A percentile compares a stretch with the other conserved stretches of the same genome.
Conservation (phyloP, 2,888 invertebrate species). For the Ramazzottius varieornatus region DNA sequence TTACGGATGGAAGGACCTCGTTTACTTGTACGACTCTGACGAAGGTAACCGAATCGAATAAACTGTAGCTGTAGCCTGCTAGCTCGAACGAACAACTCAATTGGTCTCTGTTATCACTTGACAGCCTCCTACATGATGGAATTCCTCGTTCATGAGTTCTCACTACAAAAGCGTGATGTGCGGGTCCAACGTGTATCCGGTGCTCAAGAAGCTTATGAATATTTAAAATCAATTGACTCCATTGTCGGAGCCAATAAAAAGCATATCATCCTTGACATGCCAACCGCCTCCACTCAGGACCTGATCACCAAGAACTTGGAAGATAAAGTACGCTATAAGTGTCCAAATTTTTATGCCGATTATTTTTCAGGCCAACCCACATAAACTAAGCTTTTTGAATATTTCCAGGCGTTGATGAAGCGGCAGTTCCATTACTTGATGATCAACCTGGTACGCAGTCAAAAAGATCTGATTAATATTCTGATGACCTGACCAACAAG, state of each 20-base stretch:
- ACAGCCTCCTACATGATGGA: neutral
- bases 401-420: no score
- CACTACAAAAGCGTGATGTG: neutral
- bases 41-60: constrained; percentile 49
- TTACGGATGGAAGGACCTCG: constrained; percentile 66
- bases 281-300: neutral
- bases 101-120: neutral
- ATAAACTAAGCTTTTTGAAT: no score
- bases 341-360: no score
- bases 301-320: constrained; percentile 1
- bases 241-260: neutral
- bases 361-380: no score
- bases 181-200: neutral
- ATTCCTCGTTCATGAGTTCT: neutral
- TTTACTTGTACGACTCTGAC: constrained; percentile 67
- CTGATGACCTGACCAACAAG: no score
- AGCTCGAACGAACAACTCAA: no score
- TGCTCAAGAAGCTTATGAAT: neutral
- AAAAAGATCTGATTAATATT: neutral
- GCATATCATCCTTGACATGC: neutral
- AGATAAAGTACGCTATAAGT: neutral
- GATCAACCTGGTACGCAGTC: neutral
- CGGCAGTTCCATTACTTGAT: neutral
- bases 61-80: no score
- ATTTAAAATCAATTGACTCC: neutral